Evolutionary conservation across 1,140 invertebrate species (phyloP).

Genomic region (Papilio helenus): DNA sequence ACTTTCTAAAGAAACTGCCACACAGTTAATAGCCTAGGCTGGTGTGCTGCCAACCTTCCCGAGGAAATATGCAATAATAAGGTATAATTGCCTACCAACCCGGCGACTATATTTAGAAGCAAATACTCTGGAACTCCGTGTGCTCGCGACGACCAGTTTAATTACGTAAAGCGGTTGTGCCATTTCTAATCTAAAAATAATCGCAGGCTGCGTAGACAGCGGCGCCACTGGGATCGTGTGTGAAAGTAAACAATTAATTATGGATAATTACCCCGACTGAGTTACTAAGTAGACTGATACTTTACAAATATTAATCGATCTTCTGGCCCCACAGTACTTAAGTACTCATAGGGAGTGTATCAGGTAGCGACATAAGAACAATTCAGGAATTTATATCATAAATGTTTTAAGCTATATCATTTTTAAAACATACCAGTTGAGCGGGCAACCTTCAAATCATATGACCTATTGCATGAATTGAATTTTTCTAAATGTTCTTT

Average conservation of each 20-base stretch:
- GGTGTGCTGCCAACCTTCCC: slow-evolving; percentile 68
- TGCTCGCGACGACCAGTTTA: slow-evolving; percentile 74
- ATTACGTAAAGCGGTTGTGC: slow-evolving; percentile 83
- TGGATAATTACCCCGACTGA: slow-evolving; percentile 44
- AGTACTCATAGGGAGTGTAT: neutral
- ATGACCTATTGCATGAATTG: neutral
- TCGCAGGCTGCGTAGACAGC: slow-evolving; percentile 76
- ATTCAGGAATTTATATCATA: neutral
- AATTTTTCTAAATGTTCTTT: slow-evolving; percentile 1
- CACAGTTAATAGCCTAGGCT: slow-evolving; percentile 65
- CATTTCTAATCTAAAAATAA: slow-evolving; percentile 84
- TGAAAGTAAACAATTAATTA: slow-evolving; percentile 80
- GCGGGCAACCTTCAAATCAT: neutral
- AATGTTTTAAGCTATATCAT: neutral
- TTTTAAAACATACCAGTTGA: neutral
- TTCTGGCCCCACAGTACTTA: neutral
- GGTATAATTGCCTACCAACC: slow-evolving; percentile 79
- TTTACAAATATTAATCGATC: neutral
- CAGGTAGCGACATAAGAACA: neutral
- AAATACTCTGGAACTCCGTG: slow-evolving; percentile 75
- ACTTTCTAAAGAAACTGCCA: slow-evolving; percentile 80
- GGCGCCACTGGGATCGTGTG: slow-evolving; percentile 78
- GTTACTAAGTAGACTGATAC: slow-evolving; percentile 15
- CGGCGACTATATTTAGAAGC: slow-evolving; percentile 81
- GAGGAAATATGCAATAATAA: slow-evolving; percentile 81